A percentile compares a stretch with the other conserved stretches of the same genome.
phyloP scores from a whole-genome alignment of 35 echinoderm and acorn worm genomes.

The Ophioderma brevispina region DNA sequence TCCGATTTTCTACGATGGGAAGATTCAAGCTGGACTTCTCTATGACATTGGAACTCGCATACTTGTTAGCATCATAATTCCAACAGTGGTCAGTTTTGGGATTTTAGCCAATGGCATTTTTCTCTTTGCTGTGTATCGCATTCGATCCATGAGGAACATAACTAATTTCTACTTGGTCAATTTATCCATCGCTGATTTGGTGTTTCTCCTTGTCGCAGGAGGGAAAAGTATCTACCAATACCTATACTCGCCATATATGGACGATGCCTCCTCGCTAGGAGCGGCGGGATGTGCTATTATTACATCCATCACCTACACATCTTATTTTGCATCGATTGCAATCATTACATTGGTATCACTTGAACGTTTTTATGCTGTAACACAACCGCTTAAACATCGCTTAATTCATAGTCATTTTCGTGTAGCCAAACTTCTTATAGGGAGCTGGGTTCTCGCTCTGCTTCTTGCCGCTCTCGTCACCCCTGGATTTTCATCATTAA shows the following conservation, averaged over 20 bases:
- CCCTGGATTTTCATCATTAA: not conserved
- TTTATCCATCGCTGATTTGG: not conserved
- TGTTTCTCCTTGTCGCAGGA: not conserved
- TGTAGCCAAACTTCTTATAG: not conserved
- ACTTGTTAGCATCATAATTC: not conserved
- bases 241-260: not conserved
- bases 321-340: not conserved
- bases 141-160: not conserved
- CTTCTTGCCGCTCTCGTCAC: not conserved
- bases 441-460: not conserved
- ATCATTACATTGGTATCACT: not conserved
- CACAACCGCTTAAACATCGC: not conserved
- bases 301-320: not conserved
- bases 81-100: not conserved
- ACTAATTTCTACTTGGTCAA: not conserved
- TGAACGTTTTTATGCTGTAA: not conserved
- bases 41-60: not conserved
- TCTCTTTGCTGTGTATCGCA: not conserved
- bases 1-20: not conserved
- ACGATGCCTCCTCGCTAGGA: not conserved
- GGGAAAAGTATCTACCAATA: not conserved
- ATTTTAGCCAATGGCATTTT: not conserved
- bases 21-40: not conserved
- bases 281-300: not conserved
- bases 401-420: not conserved